A percentile compares a stretch with the other conserved stretches of the same genome.
Conservation (phyloP, 2,888 invertebrate genomes). For the Alitta virens region DNA sequence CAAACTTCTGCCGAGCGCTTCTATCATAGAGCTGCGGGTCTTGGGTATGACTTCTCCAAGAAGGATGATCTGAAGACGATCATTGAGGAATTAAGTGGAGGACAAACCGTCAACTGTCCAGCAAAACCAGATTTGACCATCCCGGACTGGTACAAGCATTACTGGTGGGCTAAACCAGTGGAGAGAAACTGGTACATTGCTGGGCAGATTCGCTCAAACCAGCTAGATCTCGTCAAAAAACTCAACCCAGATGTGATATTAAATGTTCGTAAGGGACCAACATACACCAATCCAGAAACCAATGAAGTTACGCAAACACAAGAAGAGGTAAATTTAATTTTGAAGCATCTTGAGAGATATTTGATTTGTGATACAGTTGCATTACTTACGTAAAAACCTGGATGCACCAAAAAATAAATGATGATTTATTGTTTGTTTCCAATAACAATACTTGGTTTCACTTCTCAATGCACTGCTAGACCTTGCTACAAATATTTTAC, state of each 20-base stretch:
- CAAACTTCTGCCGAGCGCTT: neutral
- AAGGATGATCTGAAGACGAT: neutral
- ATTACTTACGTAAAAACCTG: too few species aligned
- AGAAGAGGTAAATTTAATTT: too few species aligned
- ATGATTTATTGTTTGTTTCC: too few species aligned
- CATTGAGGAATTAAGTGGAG: neutral
- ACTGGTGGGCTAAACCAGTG: slow-evolving; percentile 33
- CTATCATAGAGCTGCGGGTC: neutral
- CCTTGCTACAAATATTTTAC: too few species aligned
- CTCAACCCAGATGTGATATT: slow-evolving; percentile 38
- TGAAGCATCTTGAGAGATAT: too few species aligned
- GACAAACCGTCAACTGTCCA: neutral
- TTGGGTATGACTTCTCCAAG: neutral
- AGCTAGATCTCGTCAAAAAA: slow-evolving; percentile 33
- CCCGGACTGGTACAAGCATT: neutral
- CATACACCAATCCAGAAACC: too few species aligned
- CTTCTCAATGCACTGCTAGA: too few species aligned
- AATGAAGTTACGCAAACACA: too few species aligned
- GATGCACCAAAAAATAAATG: too few species aligned
- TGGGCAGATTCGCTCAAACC: slow-evolving; percentile 41
- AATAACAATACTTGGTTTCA: too few species aligned
- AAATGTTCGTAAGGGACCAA: slow-evolving; percentile 36
- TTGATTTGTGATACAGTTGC: too few species aligned
- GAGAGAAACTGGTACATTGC: slow-evolving; percentile 40
- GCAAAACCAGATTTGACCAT: neutral